Evolutionary conservation across 1,140 invertebrate species (phyloP).

Genomic region (Hyphantria cunea): DNA sequence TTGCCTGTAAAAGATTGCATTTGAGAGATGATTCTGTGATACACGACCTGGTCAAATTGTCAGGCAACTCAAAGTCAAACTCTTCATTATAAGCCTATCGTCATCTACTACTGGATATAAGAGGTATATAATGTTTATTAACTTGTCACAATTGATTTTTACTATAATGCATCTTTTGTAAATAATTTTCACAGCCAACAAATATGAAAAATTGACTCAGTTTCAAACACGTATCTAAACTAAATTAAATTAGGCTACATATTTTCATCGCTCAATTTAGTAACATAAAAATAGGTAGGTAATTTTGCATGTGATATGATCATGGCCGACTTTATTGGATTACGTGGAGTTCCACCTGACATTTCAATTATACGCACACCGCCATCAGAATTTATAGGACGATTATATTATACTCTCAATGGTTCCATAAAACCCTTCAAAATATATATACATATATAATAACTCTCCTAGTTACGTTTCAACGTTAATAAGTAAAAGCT

Average conservation of each 20-base stretch:
- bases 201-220: background rate
- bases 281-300: slow-evolving; percentile 11
- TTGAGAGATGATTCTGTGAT: no score
- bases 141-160: no score
- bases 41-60: no score
- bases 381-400: background rate
- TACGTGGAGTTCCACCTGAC: slow-evolving; percentile 24
- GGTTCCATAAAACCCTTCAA: background rate
- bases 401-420: slow-evolving; percentile 19
- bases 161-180: background rate
- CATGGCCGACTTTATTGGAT: slow-evolving; percentile 24
- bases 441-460: no score
- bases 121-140: no score
- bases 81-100: no score
- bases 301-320: slow-evolving; percentile 10
- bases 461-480: no score
- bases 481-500: no score
- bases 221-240: background rate
- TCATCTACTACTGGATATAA: no score
- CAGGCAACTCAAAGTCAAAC: no score
- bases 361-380: slow-evolving; percentile 26
- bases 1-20: no score
- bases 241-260: background rate
- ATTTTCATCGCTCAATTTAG: background rate
- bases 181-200: background rate